A percentile compares a stretch with the other conserved stretches of the same genome.
Evolutionary conservation across 2,888 invertebrate species (phyloP).

Genomic region (Alitta virens): DNA sequence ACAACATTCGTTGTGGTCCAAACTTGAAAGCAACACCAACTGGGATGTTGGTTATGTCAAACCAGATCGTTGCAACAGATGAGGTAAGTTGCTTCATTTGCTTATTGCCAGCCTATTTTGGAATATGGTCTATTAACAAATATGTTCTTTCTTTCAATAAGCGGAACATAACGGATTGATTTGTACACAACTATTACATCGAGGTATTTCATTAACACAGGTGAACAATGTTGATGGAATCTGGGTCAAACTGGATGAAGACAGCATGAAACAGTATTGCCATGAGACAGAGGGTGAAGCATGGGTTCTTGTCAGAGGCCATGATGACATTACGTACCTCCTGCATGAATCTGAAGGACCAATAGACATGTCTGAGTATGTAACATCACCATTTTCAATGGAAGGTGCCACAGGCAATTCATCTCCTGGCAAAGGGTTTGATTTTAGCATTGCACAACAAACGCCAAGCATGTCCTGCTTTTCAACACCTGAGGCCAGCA

Average conservation of each 20-base stretch:
- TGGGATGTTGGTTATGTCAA: slow-evolving; percentile 70
- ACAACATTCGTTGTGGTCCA: slow-evolving; percentile 70
- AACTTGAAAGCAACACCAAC: slow-evolving; percentile 70
- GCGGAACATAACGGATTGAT: too few relatives aligned
- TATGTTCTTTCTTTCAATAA: too few relatives aligned
- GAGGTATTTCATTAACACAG: too few relatives aligned
- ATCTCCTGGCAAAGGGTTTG: slow-evolving; percentile 60
- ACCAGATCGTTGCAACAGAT: slow-evolving; percentile 66
- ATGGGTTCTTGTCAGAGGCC: slow-evolving; percentile 70
- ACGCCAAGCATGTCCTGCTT: slow-evolving; percentile 32
- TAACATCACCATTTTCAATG: background rate
- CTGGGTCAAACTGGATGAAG: slow-evolving; percentile 86
- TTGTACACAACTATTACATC: too few relatives aligned
- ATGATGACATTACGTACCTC: slow-evolving; percentile 65
- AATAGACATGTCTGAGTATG: slow-evolving; percentile 3
- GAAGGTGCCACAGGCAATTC: background rate
- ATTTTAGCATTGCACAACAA: slow-evolving; percentile 61
- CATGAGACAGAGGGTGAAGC: slow-evolving; percentile 69
- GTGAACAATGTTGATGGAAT: slow-evolving; percentile 92
- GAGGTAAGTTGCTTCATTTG: slow-evolving; percentile 60
- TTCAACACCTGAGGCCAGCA: background rate
- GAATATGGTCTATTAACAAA: too few relatives aligned
- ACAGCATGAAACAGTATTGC: slow-evolving; percentile 68
- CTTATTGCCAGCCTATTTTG: background rate
- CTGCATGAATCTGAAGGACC: slow-evolving; percentile 61